Conservation (phyloP, 2,113 vertebrate genomes). For the Leptosomus discolor region DNA sequence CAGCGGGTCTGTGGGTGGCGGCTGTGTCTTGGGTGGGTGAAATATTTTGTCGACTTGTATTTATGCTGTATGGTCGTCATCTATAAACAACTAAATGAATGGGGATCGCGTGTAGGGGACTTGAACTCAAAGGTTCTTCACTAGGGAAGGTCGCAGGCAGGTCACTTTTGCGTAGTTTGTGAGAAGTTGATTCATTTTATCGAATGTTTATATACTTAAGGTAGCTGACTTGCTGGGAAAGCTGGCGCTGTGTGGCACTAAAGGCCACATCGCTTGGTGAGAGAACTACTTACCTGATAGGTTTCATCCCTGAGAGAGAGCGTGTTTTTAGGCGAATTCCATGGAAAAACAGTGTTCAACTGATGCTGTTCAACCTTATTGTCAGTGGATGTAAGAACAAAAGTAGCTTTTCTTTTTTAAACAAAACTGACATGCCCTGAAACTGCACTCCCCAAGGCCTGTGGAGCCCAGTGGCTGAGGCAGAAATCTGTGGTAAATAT, state of each 20-base stretch:
- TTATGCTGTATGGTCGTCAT: fast-evolving
- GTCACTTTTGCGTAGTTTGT: fast-evolving
- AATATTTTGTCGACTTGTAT: fast-evolving
- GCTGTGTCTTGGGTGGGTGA: background rate
- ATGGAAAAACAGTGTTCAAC: fast-evolving
- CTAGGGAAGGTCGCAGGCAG: background rate
- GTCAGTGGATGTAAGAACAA: background rate
- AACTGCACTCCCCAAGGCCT: background rate
- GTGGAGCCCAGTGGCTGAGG: background rate
- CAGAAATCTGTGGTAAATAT: fast-evolving
- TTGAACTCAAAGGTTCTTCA: fast-evolving
- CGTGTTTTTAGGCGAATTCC: background rate
- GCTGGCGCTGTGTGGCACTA: fast-evolving
- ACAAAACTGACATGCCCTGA: background rate
- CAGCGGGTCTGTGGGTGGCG: no score
- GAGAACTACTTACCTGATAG: background rate
- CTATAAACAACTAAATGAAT: fast-evolving
- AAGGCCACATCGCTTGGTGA: background rate
- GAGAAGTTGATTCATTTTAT: background rate
- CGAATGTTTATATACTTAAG: fast-evolving
- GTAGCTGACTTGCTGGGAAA: background rate
- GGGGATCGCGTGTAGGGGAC: fast-evolving
- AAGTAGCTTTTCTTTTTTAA: background rate
- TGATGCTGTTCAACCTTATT: fast-evolving
- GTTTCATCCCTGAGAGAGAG: background rate